Base-by-base conservation (phyloP, 1,140 invertebrate species). In the Drosophila tropicalis region DNA sequence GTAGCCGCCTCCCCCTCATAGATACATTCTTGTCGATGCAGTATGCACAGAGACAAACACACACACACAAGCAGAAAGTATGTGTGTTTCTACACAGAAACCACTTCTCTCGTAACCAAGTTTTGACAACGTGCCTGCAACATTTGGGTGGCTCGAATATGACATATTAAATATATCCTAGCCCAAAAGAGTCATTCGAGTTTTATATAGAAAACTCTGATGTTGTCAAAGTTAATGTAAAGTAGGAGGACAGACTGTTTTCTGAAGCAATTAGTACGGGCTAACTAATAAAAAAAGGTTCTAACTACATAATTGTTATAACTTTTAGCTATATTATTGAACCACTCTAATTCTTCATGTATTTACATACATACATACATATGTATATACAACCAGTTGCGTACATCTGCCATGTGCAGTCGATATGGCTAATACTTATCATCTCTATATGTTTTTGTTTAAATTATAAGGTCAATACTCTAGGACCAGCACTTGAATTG, bases 301-400 rank as follows among this genome's bases (percentile, higher is more conserved):
- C 22, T 3, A 25, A 1, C 19, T 22, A 22, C 19, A 22, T 22
- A 22, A 22, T 22, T 22, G 2, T 22, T 22, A 22, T 22, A 1
- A 22, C 22, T 25, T 25, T 25, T 5, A 44, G 15, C 15, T 17
- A 3, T 22, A 51, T 22, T 22, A 29, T 22, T 12, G 44, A 51
- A 12, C 44, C 44, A 51, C 44, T 12, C 44, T 39, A 54, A 36
- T 25, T 6, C 40, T 22, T 25, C 3, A 9, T 51, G 5, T 47
- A 19, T 62, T 4, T 41, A 25, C 22, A 17, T 61, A 19, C 41
- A 10, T 12, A 22, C 1, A 22, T n/a, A n/a, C n/a, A n/a, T n/a
- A 0, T 36, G n/a, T 47, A 51, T 22, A 51, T 51, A 5, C 44
- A 51, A 51, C 44, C 19, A 51, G 44, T 51, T 51, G 44, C 44